phyloP scores from a whole-genome alignment of 2,113 vertebrate genomes.

The Ceuthmochares aereus region DNA sequence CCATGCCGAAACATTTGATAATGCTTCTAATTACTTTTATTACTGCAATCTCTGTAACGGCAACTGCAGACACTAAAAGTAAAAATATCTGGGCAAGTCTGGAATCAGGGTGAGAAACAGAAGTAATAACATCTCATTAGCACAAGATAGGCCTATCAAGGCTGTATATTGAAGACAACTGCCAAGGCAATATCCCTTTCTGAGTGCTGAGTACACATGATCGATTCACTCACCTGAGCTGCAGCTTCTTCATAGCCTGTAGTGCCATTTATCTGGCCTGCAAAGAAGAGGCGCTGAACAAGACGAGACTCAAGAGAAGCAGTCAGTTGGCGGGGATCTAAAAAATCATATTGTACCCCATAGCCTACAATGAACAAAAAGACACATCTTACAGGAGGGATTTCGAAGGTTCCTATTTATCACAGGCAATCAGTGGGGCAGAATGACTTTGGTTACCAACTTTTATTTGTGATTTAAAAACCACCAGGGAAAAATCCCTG shows the following conservation, averaged over 20 bases:
- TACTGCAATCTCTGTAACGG: background rate
- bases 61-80: background rate
- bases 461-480: background rate
- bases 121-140: background rate
- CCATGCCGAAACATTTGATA: background rate
- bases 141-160: background rate
- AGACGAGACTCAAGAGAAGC: conserved; percentile 86
- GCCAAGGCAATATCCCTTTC: background rate
- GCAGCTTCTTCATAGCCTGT: conserved; percentile 98
- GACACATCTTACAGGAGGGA: background rate
- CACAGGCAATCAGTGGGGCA: background rate
- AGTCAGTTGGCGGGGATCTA: conserved; percentile 92
- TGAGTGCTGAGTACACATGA: fast-evolving
- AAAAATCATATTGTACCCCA: conserved; percentile 94
- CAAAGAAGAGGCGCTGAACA: conserved; percentile 91
- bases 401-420: background rate
- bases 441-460: background rate
- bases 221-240: conserved; percentile 82
- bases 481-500: background rate
- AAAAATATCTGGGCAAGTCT: background rate
- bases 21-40: background rate
- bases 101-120: background rate
- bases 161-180: background rate
- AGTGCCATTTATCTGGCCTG: conserved; percentile 96
- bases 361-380: conserved; percentile 81